Evolutionary conservation across 2,797 vertebrate species (phyloP).

Genomic region (Gadopsis marmoratus): DNA sequence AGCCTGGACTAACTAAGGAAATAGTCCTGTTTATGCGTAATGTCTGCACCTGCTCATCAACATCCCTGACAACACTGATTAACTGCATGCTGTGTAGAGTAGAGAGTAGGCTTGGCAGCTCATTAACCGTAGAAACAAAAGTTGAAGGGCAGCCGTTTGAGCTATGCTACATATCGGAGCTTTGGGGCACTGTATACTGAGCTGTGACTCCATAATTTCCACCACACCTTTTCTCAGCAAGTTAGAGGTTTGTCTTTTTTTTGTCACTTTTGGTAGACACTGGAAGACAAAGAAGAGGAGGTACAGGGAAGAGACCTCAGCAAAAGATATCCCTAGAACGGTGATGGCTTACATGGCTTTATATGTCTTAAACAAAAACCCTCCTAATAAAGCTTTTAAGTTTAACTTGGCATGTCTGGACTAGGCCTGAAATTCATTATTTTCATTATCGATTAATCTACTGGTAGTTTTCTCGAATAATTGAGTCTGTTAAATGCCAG

Average conservation of each 20-base stretch:
- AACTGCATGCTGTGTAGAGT: slow-evolving; percentile 31
- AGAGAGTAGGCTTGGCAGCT: slow-evolving; percentile 49
- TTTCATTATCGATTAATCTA: not conserved
- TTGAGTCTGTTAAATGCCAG: no score
- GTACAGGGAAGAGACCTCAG: not conserved
- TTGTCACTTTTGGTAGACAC: not conserved
- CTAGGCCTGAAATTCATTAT: not conserved
- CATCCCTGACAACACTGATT: slow-evolving; percentile 65
- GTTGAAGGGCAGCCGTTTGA: slow-evolving; percentile 32
- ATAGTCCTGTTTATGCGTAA: slow-evolving; percentile 51
- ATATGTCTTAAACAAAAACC: not conserved
- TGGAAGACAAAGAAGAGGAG: not conserved
- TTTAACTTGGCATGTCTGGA: not conserved
- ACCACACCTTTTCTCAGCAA: not conserved
- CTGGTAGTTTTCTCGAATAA: no score
- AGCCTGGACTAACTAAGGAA: slow-evolving; percentile 58
- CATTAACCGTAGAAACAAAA: slow-evolving; percentile 49
- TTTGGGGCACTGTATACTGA: not conserved
- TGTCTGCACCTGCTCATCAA: slow-evolving; percentile 70
- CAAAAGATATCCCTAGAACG: not conserved
- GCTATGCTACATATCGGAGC: slow-evolving; percentile 20
- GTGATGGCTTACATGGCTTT: not conserved
- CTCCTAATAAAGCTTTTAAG: not conserved
- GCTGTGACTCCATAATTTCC: slow-evolving; percentile 8
- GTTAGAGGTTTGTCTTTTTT: not conserved